These are phyloP conservation scores for Leptopilina boulardi DNA, from an alignment of 1,140 invertebrate species.

Conservation along the genomic window DNA sequence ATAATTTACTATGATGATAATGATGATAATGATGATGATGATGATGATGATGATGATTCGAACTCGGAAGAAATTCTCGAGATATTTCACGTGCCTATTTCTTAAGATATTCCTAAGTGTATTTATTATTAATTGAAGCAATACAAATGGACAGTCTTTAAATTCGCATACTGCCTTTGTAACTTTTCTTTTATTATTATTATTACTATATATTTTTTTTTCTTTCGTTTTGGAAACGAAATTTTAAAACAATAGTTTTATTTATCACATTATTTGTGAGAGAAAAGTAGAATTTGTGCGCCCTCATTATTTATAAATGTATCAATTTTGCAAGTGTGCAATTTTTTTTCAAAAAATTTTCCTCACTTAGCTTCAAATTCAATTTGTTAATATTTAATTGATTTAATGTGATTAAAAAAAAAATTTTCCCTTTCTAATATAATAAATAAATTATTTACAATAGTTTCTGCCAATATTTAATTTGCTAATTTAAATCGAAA, in stretches of 20 bases:
- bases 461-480: no score
- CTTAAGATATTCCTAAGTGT: conserved; percentile 19
- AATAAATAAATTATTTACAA: no score
- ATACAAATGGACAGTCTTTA: not conserved
- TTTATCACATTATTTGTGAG: not conserved
- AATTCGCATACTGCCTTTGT: not conserved
- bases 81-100: conserved; percentile 26
- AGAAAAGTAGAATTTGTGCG: not conserved
- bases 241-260: not conserved
- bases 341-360: no score
- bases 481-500: no score
- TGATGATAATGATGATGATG: no score
- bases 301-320: not conserved
- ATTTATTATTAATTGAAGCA: conserved; percentile 28
- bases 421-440: no score
- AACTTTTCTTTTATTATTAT: not conserved
- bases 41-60: not conserved
- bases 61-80: not conserved
- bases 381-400: no score
- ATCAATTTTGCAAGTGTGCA: not conserved
- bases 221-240: not conserved
- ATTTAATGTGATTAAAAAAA: no score
- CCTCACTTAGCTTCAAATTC: no score
- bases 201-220: not conserved
- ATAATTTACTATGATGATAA: not conserved